Percentiles rank a stretch among this genome's conserved stretches.
Conservation (phyloP, 2,888 invertebrate genomes). For the Saturnia japonica region DNA sequence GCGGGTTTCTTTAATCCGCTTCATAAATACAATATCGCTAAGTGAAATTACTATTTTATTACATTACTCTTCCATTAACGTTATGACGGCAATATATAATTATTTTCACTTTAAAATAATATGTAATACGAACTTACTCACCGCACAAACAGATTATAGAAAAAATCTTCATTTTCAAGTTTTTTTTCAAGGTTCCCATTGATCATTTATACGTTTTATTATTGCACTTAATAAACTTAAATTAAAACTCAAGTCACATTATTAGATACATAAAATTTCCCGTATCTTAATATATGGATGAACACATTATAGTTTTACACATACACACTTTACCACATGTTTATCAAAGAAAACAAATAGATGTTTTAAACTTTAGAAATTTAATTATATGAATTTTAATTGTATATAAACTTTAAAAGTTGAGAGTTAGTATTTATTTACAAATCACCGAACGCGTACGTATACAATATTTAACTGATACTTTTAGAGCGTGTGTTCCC, state of each 20-base stretch:
- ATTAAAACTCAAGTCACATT: slow-evolving; percentile 51
- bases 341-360: neutral
- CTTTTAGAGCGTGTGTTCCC: slow-evolving; percentile 49
- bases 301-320: slow-evolving; percentile 28
- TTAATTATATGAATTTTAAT: neutral
- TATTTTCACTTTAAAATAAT: neutral
- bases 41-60: neutral
- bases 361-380: neutral
- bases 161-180: slow-evolving; percentile 67
- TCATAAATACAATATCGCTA: neutral
- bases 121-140: slow-evolving; percentile 46
- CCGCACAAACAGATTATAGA: slow-evolving; percentile 67
- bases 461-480: slow-evolving; percentile 56
- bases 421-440: slow-evolving; percentile 49
- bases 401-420: slow-evolving; percentile 31
- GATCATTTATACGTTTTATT: slow-evolving; percentile 27
- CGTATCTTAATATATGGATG: slow-evolving; percentile 19
- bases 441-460: slow-evolving; percentile 61
- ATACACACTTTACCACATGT: slow-evolving; percentile 32
- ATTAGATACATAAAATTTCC: slow-evolving; percentile 30
- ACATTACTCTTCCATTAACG: neutral
- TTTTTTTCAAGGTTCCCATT: slow-evolving; percentile 45
- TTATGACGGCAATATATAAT: neutral
- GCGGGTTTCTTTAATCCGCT: slow-evolving; percentile 11
- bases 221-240: slow-evolving; percentile 25